phyloP scores from a whole-genome alignment of 2,888 invertebrate species.

The Hemithea aestivaria region DNA sequence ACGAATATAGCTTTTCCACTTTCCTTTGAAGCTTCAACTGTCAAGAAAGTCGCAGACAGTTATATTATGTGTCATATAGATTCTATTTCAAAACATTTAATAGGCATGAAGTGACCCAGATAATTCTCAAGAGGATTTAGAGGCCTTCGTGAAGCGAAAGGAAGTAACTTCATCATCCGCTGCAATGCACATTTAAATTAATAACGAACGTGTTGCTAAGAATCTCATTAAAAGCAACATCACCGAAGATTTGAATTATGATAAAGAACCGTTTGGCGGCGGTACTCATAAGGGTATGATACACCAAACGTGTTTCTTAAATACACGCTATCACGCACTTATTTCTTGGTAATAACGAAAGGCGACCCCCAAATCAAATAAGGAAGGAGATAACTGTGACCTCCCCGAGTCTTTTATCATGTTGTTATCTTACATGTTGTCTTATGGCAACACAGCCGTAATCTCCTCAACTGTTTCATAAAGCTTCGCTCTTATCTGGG shows the following conservation, averaged over 20 bases:
- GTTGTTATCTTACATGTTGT: constrained; percentile 37
- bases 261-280: constrained; percentile 9
- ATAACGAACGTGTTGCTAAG: constrained; percentile 5
- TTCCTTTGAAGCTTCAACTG: no score
- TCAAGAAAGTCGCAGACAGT: no score
- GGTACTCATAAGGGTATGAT: constrained; percentile 5
- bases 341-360: constrained; percentile 33
- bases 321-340: constrained; percentile 24
- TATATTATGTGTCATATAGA: no score
- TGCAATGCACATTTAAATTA: neutral
- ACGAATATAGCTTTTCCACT: neutral
- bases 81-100: no score
- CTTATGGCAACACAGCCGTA: constrained; percentile 32
- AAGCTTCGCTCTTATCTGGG: constrained; percentile 37
- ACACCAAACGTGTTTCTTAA: constrained; percentile 1
- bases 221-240: constrained; percentile 10
- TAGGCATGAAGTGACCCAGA: no score
- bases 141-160: no score
- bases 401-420: constrained; percentile 36
- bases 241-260: constrained; percentile 9
- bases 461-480: constrained; percentile 39
- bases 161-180: no score
- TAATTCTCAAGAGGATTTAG: no score
- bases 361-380: constrained; percentile 38
- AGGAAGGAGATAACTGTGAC: constrained; percentile 45